Evolutionary conservation across 2,888 invertebrate species (phyloP), one percentile per base, ranked within the genome.

Genomic region (Quadroppia sp.): DNA sequence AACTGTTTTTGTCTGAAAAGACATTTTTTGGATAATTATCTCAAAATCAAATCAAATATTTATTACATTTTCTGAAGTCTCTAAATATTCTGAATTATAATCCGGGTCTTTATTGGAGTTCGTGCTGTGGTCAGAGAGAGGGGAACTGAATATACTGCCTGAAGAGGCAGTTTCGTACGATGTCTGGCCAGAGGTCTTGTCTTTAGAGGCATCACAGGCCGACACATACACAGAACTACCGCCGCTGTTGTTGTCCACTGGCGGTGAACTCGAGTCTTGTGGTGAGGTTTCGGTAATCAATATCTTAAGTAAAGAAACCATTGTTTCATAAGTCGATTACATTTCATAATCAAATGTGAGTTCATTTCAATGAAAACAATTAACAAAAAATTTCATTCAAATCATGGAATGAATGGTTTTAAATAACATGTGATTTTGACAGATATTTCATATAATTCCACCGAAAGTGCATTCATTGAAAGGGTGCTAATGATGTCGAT

Each of bases 141-240:
- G 69, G n/a, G 69, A 69, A 45, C 70, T 36, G 13, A 71, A 71
- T n/a, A 36, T 48, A 64, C 74, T 71, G 20, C 56, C 70, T 59
- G 32, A 30, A 28, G 36, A 50, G 2, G 48, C 45, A 23, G 36
- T 59, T 50, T 45, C 69, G 25, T 17, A 45, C 2, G 73, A 73
- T 36, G 73, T 45, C 50, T 53, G 48, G 15, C 40, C 50, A 32
- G 67, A 45, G 13, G 42, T 45, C 20, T 69, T 73, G 67, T 50
- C 50, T 25, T 50, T 73, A 20, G 72, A 45, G 0, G 20, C 36
- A 17, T 53, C 56, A 13, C 1, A 45, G 15, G 72, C 61, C 6
- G 67, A 45, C 7, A 61, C 36, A 17, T 61, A 48, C 4, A 61
- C 48, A 61, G 48, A 50, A 59, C 72, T 61, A 3, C 72, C 71